Percentiles rank a stretch among this genome's conserved stretches.
These are phyloP conservation scores for Ovibos moschatus DNA, from an alignment of 2,113 vertebrate species.

Conservation along the genomic window DNA sequence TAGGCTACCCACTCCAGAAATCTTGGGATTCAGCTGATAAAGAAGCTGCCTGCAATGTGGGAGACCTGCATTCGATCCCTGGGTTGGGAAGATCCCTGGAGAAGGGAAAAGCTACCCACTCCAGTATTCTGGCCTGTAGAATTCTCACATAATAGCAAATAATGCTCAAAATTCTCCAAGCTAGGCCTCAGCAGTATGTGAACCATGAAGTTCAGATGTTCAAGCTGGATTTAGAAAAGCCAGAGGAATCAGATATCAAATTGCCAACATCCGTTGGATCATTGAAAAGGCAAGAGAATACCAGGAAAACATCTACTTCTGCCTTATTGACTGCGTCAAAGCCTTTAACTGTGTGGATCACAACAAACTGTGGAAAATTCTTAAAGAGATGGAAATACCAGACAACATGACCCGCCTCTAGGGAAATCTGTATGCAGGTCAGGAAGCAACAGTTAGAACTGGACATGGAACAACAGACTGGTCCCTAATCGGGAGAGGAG, in stretches of 20 bases:
- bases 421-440: neutral
- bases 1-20: neutral
- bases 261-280: neutral
- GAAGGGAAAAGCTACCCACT: neutral
- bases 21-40: neutral
- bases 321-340: rapidly evolving
- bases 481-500: neutral
- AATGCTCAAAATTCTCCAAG: neutral
- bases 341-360: neutral
- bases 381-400: neutral
- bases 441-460: neutral
- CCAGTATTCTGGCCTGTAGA: neutral
- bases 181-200: neutral
- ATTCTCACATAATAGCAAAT: neutral
- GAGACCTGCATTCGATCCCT: neutral
- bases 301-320: neutral
- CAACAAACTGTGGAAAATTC: neutral
- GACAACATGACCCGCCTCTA: neutral
- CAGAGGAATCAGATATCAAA: neutral
- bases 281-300: neutral
- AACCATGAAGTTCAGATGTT: neutral
- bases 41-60: neutral
- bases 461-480: neutral
- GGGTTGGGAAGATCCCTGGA: neutral
- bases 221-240: neutral